Base-by-base conservation (phyloP, 2,113 vertebrate species). In the Hylia prasina region DNA sequence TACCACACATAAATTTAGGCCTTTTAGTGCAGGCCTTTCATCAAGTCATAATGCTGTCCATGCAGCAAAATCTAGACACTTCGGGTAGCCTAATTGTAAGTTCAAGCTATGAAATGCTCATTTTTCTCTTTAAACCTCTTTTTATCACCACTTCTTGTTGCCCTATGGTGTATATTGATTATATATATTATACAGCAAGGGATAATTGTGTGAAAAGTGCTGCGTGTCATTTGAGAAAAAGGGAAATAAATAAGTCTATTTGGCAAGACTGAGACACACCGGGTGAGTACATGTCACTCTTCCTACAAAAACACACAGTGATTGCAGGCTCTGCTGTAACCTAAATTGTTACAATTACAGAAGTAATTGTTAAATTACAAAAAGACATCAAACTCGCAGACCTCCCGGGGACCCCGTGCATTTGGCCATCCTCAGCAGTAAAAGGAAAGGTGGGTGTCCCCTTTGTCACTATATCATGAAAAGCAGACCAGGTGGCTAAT, bases 401-500 rank as follows among this genome's bases (percentile, higher is more conserved):
- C 78, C 68, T 93, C 87, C 82, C 15, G 0, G 19, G 63, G 63
- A 56, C 47, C 17, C 44, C 1, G 13, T n/a, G 37, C 48, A 35
- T 50, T 81, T 28, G 69, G 42, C 45, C 81, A 71, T 72, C 66
- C 58, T 64, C 65, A 57, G n/a, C 61, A 75, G 69, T 17, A 64
- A 86, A 90, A 61, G 0, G 13, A 96, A 96, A 97, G 95, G 95
- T 97, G 94, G 94, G 93, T 96, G 94, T 92, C 94, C 91, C 88
- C 68, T 96, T 88, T 94, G 88, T 94, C 94, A 94, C 83, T 65
- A 7, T 35, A 84, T 96, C 88, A 91, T 77, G 93, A 97, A 97
- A 92, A 95, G 75, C 37, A 48, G 87, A 76, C 96, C 97, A 97
- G 97, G 95, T 97, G 96, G 97, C 93, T 97, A 97, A 97, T 97